Base-by-base conservation (phyloP, 2,888 invertebrate species). In the Pilophorus perplexus region DNA sequence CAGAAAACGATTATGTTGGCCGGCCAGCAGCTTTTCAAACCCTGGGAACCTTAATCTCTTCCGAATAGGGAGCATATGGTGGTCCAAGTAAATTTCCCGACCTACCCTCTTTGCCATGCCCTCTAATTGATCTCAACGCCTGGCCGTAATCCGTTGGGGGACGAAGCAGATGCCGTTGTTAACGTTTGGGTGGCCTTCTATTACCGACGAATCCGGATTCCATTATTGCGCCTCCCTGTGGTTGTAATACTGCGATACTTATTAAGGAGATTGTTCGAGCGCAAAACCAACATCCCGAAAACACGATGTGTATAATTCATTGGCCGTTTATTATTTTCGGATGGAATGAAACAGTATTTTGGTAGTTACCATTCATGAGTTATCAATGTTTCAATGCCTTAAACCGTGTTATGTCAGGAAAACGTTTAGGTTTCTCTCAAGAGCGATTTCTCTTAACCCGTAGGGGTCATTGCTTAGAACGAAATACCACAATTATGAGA, bases 21-120 rank as follows among this genome's bases (percentile, higher is more conserved):
- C 16, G 12, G 5, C 12, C 6, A 5, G 42, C 42, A 42, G 42
- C 42, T 55, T 55, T 27, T 28, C 44, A 20, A 38, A 37, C 38
- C 25, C 25, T 40, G 25, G 59, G 40, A 59, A 42, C 59, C 40
- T 59, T 59, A 59, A 59, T 59, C 59, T 59, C 59, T 42, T 59
- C 59, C 59, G 59, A 59, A 59, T 59, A 44, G 38, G 59, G 42
- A 42, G 59, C 59, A 59, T 59, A 59, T 59, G 59, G 59, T 33
- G 40, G 42, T 59, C 42, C 59, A 18, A 42, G 59, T 42, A 40
- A 55, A 55, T 55, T 59, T 59, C 59, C 25, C 52, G 12, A 18
- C 27, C 28, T 25, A 25, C 52, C 33, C 27, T 28, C 27, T 40
- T 27, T 42, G 27, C 40, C 14, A 5, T n/a, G 42, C 25, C 42